Evolutionary conservation across 2,888 invertebrate genomes (phyloP), one percentile per base, ranked within the genome.

Genomic region (Poecilobothrus nobilitatus): DNA sequence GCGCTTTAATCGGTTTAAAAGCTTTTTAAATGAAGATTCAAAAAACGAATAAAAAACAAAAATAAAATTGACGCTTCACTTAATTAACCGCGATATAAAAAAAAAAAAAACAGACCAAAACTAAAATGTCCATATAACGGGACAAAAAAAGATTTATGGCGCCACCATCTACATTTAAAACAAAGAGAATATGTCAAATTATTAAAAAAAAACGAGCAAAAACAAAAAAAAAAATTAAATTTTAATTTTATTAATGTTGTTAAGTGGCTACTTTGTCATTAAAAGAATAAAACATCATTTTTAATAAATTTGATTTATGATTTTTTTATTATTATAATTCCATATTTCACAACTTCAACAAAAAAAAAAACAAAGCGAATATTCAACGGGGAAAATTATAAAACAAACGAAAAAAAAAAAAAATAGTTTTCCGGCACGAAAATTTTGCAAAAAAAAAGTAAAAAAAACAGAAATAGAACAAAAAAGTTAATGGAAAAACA

Each of bases 211-310:
- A 41, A 41, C 41, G 7, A 41, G 7, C 2, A 41, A 41, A 41
- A 27, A 27, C 27, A 27, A 27, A 27, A 27, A 37, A 37, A 10
- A 37, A 53, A 53, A 12, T 53, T 53, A 37, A 12, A 18, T 53
- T 12, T 53, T 53, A 53, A 53, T 53, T 53, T 53, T 18, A 53
- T 53, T 53, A 53, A 53, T 53, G 53, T 53, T 53, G n/a, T 53
- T 53, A 53, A 53, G 53, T 53, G 53, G 53, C 53, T n/a, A 53
- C 53, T 53, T 53, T 53, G 53, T 53, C 53, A 53, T 53, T 53
- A 18, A 53, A 18, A 53, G 15, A 2, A 18, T 12, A 53, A 53
- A 53, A 18, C 9, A 53, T 18, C 15, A 18, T 15, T 12, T 12
- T 12, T 12, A 53, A 53, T 15, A 53, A 53, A 53, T 12, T n/a